A percentile compares a stretch with the other conserved stretches of the same genome.
Evolutionary conservation across 2,797 vertebrate genomes (phyloP).

Genomic region (Rhinophrynus dorsalis): DNA sequence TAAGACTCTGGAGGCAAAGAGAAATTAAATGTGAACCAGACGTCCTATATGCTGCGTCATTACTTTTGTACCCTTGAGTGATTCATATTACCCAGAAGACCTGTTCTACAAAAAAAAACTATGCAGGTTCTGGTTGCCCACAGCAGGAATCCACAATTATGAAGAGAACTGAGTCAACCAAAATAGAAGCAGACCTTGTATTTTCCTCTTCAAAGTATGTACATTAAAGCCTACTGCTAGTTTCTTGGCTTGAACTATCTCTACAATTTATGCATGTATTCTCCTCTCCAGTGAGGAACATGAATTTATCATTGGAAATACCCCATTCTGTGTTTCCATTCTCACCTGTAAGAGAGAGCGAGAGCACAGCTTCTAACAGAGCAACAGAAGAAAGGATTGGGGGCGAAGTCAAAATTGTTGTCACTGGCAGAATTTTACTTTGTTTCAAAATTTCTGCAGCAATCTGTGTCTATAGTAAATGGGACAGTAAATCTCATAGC

Average conservation of each 20-base stretch:
- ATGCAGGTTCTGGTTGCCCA: constrained; percentile 38
- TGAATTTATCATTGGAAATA: constrained; percentile 15
- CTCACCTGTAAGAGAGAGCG: constrained; percentile 17
- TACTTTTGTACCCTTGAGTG: constrained; percentile 43
- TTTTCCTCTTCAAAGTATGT: constrained; percentile 20
- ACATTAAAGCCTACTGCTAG: constrained; percentile 26
- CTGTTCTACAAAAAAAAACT: constrained; percentile 45
- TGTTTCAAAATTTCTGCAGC: no score
- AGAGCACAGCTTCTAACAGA: constrained; percentile 4
- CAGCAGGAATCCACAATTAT: constrained; percentile 39
- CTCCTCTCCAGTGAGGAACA: constrained; percentile 5
- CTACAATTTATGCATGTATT: constrained; percentile 14
- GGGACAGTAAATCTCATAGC: no score
- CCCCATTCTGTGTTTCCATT: constrained; percentile 18
- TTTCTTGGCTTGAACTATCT: constrained; percentile 15
- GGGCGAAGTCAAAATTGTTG: no score
- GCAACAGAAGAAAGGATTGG: neutral
- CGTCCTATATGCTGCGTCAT: constrained; percentile 43
- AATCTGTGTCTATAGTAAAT: no score
- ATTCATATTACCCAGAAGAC: constrained; percentile 41
- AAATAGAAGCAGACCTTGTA: constrained; percentile 35
- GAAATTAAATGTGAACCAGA: constrained; percentile 38
- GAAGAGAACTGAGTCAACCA: constrained; percentile 45
- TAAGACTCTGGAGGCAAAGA: constrained; percentile 35
- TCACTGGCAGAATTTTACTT: no score